Evolutionary conservation across 2,113 vertebrate genomes (phyloP), one percentile per base, ranked within the genome.

Genomic region (Taurulus bubalis): DNA sequence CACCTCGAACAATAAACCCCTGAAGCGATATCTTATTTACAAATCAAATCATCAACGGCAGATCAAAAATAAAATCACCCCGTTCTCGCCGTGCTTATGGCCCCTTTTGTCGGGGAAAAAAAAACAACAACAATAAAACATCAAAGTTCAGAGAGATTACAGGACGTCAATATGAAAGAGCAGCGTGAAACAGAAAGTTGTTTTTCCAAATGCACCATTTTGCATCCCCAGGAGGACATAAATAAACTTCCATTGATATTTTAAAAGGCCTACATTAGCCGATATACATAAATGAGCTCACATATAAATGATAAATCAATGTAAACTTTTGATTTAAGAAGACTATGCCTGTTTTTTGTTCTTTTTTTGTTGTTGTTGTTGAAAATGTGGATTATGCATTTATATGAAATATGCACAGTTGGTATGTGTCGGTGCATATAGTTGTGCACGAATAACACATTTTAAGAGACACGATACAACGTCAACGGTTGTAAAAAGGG

Each of bases 31-130:
- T 42, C 51, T 24, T 66, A 83, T 84, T 90, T 82, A 60, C 71
- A 88, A 87, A 83, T 77, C 64, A 73, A 79, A 76, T 63, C 55
- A 45, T 53, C 38, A 70, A 62, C 71, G 18, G 40, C 55, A 55
- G 36, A 78, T 66, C 56, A 71, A 63, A 82, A 75, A 11, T 72
- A 22, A 76, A 79, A 74, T 66, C 63, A 32, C 18, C 62, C 42
- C 36, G 0, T 77, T 78, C 40, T 62, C 8, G 0, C 4, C 6
- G 15, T 80, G 76, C 66, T 82, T 16, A 6, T 73, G 65, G 65
- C 49, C 34, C n/a, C 56, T 71, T 87, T 83, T 62, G 49, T 78
- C 49, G 59, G 64, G 30, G 30, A 32, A 32, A 3, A 60, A 30
- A 75, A 68, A 8, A 2, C 1, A 58, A 62, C 26, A 79, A 8